Percentiles rank a stretch among this genome's conserved stretches.
Conservation (phyloP, 2,888 invertebrate species). For the Mechanitis messenoides region DNA sequence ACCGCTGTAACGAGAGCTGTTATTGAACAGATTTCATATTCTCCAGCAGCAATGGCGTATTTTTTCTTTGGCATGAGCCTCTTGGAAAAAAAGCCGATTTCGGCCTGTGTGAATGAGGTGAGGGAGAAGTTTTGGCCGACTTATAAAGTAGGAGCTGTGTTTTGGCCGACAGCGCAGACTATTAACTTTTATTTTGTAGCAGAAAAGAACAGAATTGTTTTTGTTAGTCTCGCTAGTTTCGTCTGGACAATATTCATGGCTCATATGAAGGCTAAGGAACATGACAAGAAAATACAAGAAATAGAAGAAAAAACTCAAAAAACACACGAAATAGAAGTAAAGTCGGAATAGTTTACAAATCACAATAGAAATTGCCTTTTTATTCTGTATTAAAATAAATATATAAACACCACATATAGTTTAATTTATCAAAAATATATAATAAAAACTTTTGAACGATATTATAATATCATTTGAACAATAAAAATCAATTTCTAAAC, state of each 20-base stretch:
- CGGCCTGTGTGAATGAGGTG: conserved; percentile 80
- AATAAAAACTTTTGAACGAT: too few relatives aligned
- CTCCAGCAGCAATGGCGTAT: conserved; percentile 82
- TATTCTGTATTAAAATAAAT: too few relatives aligned
- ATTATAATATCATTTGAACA: too few relatives aligned
- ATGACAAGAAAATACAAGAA: neutral
- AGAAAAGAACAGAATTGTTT: conserved; percentile 84
- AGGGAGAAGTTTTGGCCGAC: conserved; percentile 83
- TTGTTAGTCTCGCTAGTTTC: conserved; percentile 83
- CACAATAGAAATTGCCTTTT: too few relatives aligned
- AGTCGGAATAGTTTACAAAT: too few relatives aligned
- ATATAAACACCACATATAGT: too few relatives aligned
- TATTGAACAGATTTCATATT: conserved; percentile 83
- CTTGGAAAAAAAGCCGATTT: conserved; percentile 79
- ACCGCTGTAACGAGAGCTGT: conserved; percentile 56
- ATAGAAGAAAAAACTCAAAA: too few relatives aligned
- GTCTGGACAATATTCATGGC: conserved; percentile 87
- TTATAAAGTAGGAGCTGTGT: conserved; percentile 79
- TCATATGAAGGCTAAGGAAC: conserved; percentile 78
- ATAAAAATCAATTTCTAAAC: too few relatives aligned
- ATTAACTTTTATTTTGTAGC: conserved; percentile 83
- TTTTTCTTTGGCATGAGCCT: conserved; percentile 87
- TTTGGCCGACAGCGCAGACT: conserved; percentile 85
- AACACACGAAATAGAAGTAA: too few relatives aligned
- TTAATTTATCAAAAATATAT: too few relatives aligned